Evolutionary conservation across 2,888 invertebrate species (phyloP).

Genomic region (Ommatoiulus sabulosus): DNA sequence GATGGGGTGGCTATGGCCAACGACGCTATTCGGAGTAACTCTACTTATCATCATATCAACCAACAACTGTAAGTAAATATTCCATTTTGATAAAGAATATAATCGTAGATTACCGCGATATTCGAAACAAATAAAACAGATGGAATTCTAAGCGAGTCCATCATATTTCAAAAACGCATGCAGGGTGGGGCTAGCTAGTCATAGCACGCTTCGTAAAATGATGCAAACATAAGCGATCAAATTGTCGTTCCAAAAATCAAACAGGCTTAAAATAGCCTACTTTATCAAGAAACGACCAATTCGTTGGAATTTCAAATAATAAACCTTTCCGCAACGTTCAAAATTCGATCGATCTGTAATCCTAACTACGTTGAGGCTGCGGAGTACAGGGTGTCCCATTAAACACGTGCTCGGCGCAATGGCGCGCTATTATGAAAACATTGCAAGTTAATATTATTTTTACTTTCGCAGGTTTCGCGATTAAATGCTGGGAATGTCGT

Average conservation of each 20-base stretch:
- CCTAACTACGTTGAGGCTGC: background rate
- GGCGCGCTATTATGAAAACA: too few species aligned
- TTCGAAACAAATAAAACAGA: background rate
- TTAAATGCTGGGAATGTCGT: slow-evolving; percentile 61
- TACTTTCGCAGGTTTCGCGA: slow-evolving; percentile 56
- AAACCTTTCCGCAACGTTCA: background rate
- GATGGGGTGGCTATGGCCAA: background rate
- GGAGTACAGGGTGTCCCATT: background rate
- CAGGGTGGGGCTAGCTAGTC: too few species aligned
- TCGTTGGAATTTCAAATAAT: too few species aligned
- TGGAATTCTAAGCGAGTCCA: background rate
- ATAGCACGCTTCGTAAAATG: background rate
- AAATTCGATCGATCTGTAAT: background rate
- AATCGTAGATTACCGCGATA: background rate
- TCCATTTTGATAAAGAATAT: background rate
- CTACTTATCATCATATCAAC: background rate
- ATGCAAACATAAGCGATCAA: background rate
- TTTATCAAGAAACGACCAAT: too few species aligned
- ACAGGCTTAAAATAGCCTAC: background rate
- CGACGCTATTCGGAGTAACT: background rate
- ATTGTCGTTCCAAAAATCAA: background rate
- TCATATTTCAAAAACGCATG: background rate
- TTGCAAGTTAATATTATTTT: background rate
- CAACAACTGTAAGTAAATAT: background rate
- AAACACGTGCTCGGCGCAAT: too few species aligned